Evolutionary conservation across 64 coral and sea anemone species (phyloP).

Genomic region (Anthopleura sola): DNA sequence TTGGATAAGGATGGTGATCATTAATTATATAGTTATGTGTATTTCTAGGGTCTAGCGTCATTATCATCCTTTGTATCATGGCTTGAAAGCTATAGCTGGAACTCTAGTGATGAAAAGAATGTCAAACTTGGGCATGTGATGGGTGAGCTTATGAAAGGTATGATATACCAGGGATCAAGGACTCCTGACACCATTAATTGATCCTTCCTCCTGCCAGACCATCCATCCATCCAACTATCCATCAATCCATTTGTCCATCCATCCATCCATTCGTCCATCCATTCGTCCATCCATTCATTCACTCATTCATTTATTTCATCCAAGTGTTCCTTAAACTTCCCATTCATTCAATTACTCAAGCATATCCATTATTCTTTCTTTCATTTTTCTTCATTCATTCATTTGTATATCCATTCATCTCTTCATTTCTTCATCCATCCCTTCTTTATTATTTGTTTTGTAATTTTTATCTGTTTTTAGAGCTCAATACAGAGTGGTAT

Average conservation of each 20-base stretch:
- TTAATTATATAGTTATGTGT: neutral
- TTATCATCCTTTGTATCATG: conserved; percentile 73
- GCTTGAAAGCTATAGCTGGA: conserved; percentile 42
- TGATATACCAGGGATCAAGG: no score
- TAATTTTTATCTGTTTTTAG: neutral
- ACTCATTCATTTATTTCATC: neutral
- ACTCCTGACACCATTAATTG: neutral
- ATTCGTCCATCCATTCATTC: neutral
- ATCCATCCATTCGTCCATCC: neutral
- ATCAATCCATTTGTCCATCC: neutral
- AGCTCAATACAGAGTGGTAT: conserved; percentile 41
- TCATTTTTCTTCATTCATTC: neutral
- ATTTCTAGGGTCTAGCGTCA: conserved; percentile 67
- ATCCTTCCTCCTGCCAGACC: neutral
- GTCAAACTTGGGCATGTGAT: conserved; percentile 48
- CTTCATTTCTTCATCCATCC: neutral
- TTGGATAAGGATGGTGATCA: no score
- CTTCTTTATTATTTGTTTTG: neutral
- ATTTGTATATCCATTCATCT: neutral
- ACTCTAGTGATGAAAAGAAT: neutral
- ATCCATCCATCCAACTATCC: no score
- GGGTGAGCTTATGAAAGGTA: conserved; percentile 57
- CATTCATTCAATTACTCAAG: neutral
- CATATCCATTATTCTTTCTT: neutral
- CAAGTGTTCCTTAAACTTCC: no score